Conservation (phyloP, 2,113 vertebrate genomes). For the Charadrius vociferus region DNA sequence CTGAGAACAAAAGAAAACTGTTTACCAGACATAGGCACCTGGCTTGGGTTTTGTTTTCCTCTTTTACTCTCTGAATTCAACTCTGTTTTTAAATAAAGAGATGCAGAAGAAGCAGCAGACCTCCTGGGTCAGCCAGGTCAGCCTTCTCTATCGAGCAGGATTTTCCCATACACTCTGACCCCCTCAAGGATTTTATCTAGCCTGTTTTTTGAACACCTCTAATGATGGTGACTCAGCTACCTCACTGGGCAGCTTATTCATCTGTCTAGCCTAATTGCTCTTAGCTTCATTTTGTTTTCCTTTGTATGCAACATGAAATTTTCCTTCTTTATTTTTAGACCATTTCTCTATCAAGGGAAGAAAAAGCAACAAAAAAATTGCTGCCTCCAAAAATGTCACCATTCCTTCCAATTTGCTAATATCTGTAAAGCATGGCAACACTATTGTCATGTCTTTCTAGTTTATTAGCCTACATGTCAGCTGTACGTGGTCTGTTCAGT, state of each 20-base stretch:
- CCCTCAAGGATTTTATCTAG: conserved; percentile 71
- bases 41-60: conserved; percentile 56
- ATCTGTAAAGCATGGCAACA: background rate
- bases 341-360: background rate
- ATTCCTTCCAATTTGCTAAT: background rate
- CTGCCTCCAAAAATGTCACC: background rate
- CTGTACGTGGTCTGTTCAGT: background rate
- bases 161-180: conserved; percentile 74
- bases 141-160: conserved; percentile 68
- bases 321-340: background rate
- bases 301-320: conserved; percentile 27
- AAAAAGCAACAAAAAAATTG: background rate
- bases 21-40: conserved; percentile 57
- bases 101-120: conserved; percentile 52
- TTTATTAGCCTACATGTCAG: background rate
- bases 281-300: conserved; percentile 49
- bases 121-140: conserved; percentile 58
- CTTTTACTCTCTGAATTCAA: conserved; percentile 59
- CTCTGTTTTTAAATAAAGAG: conserved; percentile 61
- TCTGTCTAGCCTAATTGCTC: conserved; percentile 60
- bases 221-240: conserved; percentile 72
- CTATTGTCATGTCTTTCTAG: background rate
- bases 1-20: conserved; percentile 51
- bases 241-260: conserved; percentile 69
- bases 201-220: conserved; percentile 67